Conservation (phyloP, 1,140 invertebrate genomes). For the Brachionus paranguensis region DNA sequence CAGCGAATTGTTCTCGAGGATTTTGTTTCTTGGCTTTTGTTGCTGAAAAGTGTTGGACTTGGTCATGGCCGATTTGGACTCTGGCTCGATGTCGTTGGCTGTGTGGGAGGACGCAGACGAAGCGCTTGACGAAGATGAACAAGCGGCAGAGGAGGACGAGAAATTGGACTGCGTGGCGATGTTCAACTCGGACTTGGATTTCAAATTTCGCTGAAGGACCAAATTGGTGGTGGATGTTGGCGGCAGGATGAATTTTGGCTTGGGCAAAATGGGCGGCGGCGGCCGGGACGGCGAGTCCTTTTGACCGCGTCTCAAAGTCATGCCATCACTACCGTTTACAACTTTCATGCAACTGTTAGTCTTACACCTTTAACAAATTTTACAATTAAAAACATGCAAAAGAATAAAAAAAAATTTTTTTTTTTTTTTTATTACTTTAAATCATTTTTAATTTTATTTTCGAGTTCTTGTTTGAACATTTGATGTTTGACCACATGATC, state of each 20-base stretch:
- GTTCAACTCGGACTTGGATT: slow-evolving; percentile 32
- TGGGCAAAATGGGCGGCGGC: slow-evolving; percentile 17
- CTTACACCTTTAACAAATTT: background rate
- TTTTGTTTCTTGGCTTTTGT: background rate
- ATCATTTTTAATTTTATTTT: slow-evolving; percentile 9
- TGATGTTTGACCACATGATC: background rate
- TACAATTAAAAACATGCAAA: background rate
- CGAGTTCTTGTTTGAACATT: slow-evolving; percentile 18
- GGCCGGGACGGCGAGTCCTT: slow-evolving; percentile 15
- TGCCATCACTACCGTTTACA: background rate
- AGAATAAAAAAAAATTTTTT: background rate
- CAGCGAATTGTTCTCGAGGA: slow-evolving; percentile 20
- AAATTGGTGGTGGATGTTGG: slow-evolving; percentile 33
- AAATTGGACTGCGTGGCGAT: background rate
- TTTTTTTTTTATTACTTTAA: slow-evolving; percentile 1
- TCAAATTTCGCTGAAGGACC: slow-evolving; percentile 34
- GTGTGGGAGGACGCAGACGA: background rate
- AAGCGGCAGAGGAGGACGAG: slow-evolving; percentile 2
- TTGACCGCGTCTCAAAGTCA: background rate
- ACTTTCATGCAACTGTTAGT: slow-evolving; percentile 14
- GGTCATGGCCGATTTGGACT: background rate
- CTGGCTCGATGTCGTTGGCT: slow-evolving; percentile 20
- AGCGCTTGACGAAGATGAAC: background rate
- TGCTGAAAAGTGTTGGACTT: background rate
- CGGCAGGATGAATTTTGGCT: slow-evolving; percentile 38